Evolutionary conservation across 2,113 vertebrate species (phyloP).

Genomic region (Willisornis vidua): DNA sequence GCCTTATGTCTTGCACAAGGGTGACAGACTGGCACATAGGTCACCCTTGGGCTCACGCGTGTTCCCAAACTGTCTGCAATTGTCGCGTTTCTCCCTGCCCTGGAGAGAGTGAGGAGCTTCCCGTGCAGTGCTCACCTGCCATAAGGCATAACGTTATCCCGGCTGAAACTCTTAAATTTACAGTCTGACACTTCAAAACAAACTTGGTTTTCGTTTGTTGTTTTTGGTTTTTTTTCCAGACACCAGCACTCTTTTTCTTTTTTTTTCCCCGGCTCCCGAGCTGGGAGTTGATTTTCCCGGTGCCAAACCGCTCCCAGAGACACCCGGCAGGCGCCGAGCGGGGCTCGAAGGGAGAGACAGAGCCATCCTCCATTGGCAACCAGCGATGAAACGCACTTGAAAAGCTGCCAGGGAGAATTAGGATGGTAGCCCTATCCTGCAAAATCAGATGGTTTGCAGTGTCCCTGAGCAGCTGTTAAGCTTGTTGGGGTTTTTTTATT

Average conservation of each 20-base stretch:
- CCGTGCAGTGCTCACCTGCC: neutral
- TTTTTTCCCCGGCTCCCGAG: neutral
- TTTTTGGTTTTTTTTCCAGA: neutral
- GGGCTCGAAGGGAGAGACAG: slow-evolving; percentile 1
- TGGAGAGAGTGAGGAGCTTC: neutral
- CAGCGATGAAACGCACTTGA: slow-evolving; percentile 48
- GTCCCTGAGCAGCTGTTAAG: slow-evolving; percentile 60
- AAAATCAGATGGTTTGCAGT: slow-evolving; percentile 67
- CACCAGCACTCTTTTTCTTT: neutral
- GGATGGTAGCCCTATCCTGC: slow-evolving; percentile 34
- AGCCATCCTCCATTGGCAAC: slow-evolving; percentile 37
- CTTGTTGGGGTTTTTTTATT: slow-evolving; percentile 15
- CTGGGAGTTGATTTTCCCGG: neutral
- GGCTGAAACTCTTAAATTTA: neutral
- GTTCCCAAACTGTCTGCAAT: neutral
- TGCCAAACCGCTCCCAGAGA: slow-evolving; percentile 40
- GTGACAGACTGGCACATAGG: neutral
- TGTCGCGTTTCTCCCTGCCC: neutral
- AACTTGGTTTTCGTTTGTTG: neutral
- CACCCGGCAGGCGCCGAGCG: slow-evolving; percentile 34
- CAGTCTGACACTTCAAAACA: neutral
- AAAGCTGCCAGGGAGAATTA: slow-evolving; percentile 54
- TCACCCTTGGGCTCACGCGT: neutral
- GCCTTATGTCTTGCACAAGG: neutral
- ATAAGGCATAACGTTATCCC: neutral